Percentiles rank a stretch among this genome's conserved stretches.
Evolutionary conservation across 2,888 invertebrate species (phyloP).

Genomic region (Agriopis leucophaearia): DNA sequence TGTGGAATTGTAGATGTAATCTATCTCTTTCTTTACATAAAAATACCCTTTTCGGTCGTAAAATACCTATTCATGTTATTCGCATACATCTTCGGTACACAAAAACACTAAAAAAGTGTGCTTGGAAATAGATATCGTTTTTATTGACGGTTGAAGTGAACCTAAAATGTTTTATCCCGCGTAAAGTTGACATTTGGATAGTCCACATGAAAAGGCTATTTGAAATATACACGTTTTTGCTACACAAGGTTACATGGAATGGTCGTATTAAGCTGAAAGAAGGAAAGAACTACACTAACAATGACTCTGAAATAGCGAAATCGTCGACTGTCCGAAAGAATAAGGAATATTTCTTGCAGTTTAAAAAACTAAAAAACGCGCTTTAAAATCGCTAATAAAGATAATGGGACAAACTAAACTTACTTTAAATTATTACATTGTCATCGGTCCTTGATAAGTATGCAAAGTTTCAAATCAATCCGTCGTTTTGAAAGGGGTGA

Average conservation of each 20-base stretch:
- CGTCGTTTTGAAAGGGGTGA: too few relatives aligned
- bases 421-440: too few relatives aligned
- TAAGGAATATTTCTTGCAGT: too few relatives aligned
- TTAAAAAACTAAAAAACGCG: too few relatives aligned
- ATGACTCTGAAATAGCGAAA: background rate
- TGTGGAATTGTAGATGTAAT: slow-evolving; percentile 19
- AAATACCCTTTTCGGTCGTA: slow-evolving; percentile 20
- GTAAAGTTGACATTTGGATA: slow-evolving; percentile 14
- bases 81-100: slow-evolving; percentile 16
- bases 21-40: slow-evolving; percentile 21
- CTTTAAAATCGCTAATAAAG: too few relatives aligned
- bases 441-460: too few relatives aligned
- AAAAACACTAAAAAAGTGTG: slow-evolving; percentile 28
- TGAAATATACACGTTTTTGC: slow-evolving; percentile 7
- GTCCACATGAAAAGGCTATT: slow-evolving; percentile 21
- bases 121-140: slow-evolving; percentile 33
- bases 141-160: slow-evolving; percentile 25
- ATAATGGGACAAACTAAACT: too few relatives aligned
- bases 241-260: background rate
- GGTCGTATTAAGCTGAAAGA: too few relatives aligned
- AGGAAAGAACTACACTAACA: too few relatives aligned
- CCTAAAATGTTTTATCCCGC: slow-evolving; percentile 24
- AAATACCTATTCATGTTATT: slow-evolving; percentile 34
- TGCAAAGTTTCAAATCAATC: too few relatives aligned
- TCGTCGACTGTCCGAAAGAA: too few relatives aligned